Conservation (phyloP, 1,140 invertebrate genomes). For the Drosophila biarmipes region DNA sequence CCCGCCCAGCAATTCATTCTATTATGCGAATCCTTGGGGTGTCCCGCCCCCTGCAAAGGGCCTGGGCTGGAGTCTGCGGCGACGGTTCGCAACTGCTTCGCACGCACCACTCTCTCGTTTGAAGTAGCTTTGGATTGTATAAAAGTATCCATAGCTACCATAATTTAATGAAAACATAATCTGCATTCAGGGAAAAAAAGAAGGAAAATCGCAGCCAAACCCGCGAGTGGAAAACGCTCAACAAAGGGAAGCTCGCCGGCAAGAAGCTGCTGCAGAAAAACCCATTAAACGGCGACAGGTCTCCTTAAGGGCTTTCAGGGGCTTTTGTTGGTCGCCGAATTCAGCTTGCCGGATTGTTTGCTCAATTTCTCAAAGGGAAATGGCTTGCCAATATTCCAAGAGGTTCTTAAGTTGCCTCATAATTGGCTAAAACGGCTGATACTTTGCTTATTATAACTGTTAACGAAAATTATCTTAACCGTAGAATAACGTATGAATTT, state of each 20-base stretch:
- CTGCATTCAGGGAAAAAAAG: constrained; percentile 64
- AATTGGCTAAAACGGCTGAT: neutral
- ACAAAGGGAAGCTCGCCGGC: neutral
- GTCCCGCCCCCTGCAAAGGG: constrained; percentile 1
- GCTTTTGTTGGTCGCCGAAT: constrained; percentile 28
- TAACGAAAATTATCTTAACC: neutral
- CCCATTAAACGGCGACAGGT: constrained; percentile 62
- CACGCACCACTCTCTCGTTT: constrained; percentile 69
- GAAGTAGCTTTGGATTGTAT: constrained; percentile 82
- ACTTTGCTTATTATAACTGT: neutral
- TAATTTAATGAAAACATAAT: constrained; percentile 84
- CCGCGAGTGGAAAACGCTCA: constrained; percentile 30
- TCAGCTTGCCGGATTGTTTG: constrained; percentile 40
- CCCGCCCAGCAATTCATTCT: constrained; percentile 53
- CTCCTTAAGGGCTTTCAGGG: constrained; percentile 30
- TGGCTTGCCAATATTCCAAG: neutral
- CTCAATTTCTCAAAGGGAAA: constrained; percentile 12
- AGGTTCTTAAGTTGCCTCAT: neutral
- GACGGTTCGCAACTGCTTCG: constrained; percentile 37
- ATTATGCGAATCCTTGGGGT: constrained; percentile 52
- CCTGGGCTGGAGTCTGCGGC: constrained; percentile 19
- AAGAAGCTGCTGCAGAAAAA: constrained; percentile 21
- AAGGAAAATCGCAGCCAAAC: constrained; percentile 35
- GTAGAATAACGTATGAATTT: neutral
- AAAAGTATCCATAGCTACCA: constrained; percentile 82